A percentile compares a stretch with the other conserved stretches of the same genome.
Conservation (phyloP, 2,113 vertebrate species). For the Hippopotamus amphibius region DNA sequence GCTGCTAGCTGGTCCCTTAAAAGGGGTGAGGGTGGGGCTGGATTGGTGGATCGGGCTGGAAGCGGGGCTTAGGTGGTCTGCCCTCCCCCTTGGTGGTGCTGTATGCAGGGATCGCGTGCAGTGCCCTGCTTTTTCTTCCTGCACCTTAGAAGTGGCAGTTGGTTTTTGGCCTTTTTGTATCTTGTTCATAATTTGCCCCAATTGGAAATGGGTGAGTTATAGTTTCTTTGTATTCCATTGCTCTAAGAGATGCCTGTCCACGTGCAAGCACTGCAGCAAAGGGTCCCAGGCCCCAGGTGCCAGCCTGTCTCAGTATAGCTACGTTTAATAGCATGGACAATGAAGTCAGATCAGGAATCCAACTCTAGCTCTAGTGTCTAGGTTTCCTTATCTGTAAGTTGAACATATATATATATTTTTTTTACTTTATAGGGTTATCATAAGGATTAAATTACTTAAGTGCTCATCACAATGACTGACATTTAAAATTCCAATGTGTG, state of each 20-base stretch:
- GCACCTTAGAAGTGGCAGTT: background rate
- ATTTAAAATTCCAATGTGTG: background rate
- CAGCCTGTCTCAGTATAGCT: background rate
- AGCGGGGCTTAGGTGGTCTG: background rate
- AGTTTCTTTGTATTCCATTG: background rate
- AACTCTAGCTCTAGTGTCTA: background rate
- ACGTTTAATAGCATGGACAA: background rate
- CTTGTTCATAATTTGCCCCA: background rate
- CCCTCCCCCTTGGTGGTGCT: background rate
- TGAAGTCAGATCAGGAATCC: background rate
- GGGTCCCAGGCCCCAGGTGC: background rate
- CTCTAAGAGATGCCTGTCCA: background rate
- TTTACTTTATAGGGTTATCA: background rate
- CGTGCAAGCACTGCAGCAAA: background rate
- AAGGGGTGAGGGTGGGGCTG: background rate
- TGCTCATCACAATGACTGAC: constrained; percentile 6
- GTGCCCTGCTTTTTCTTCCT: background rate
- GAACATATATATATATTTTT: background rate
- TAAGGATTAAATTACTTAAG: background rate
- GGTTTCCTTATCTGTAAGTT: background rate
- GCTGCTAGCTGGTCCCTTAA: background rate
- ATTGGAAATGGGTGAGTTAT: background rate
- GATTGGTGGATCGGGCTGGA: background rate
- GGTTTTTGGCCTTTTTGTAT: background rate
- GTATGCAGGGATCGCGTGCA: background rate